Evolutionary conservation across 2,113 vertebrate genomes (phyloP).

Genomic region (Pelusios castaneus): DNA sequence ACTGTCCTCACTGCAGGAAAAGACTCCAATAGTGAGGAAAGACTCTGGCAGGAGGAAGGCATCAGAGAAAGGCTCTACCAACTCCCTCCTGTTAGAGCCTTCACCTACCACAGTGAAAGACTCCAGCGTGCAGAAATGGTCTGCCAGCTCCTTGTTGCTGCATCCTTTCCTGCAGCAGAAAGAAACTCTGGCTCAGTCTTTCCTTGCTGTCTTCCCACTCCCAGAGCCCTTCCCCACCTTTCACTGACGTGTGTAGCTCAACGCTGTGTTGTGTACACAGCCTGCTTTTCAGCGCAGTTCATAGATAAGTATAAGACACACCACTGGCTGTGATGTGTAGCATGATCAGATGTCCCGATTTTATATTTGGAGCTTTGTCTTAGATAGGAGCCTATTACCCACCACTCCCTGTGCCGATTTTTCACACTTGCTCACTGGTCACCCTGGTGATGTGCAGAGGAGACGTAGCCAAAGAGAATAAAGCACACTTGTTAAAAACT

Average conservation of each 20-base stretch:
- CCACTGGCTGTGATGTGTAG: background rate
- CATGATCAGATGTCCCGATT: no score
- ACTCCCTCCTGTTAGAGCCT: background rate
- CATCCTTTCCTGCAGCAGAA: background rate
- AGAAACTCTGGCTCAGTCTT: background rate
- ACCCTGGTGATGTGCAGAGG: background rate
- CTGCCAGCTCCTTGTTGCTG: background rate
- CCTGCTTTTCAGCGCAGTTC: background rate
- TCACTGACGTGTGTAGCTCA: background rate
- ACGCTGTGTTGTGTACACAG: background rate
- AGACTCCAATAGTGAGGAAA: background rate
- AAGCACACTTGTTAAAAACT: background rate
- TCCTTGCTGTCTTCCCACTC: background rate
- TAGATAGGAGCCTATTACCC: no score
- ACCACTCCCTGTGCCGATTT: no score
- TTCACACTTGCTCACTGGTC: no score
- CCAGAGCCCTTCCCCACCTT: background rate
- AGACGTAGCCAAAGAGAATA: background rate
- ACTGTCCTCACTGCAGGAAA: background rate
- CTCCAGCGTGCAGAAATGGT: background rate
- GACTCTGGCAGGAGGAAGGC: background rate
- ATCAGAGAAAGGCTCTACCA: no score
- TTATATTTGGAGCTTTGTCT: no score
- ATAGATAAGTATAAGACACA: background rate
- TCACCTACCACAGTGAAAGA: background rate